Base-by-base conservation (phyloP, 2,888 invertebrate species). In the Eilema caniola region DNA sequence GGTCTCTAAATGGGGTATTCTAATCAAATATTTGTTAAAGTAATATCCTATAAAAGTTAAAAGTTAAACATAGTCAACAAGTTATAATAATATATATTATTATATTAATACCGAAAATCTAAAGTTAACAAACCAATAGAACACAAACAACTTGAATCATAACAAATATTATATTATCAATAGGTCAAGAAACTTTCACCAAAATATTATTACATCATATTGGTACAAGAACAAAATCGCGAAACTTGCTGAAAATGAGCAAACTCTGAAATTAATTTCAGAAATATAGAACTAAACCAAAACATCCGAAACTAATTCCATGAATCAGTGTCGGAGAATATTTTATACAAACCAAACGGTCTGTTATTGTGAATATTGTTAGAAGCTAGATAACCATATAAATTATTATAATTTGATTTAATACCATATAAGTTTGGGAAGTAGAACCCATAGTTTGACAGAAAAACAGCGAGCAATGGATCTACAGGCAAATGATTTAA, bases 321-420 rank as follows among this genome's bases (percentile, higher is more conserved):
- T 25, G 92, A 90, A 86, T 94, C 90, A n/a, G 90, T 91, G 77
- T 95, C 94, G 11, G 93, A 92, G 82, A 88, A 93, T 68, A 93
- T 75, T 85, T 97, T 97, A 84, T 97, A 97, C 47, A 94, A 89
- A 60, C 96, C 97, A 83, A 96, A 96, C 1, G 97, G 96, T 85
- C 95, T 94, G 84, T 96, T 96, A 82, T 97, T 97, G 84, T 97
- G 96, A 79, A 96, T 96, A 86, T 96, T 96, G 85, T 97, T 97
- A 11, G 96, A 95, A 24, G 97, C 96, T 78, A 95, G 92, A 86
- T 97, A 96, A 1, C 96, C 96, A 83, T 97, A 97, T 66, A 96
- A 87, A 80, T 96, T 96, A 73, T 89, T 91, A 73, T 93, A 95
- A 71, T 89, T 88, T 72, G 85, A 87, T n/a, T 84, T 86, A 67